Conservation (phyloP, 2,888 invertebrate genomes). For the Cantharis rufa region DNA sequence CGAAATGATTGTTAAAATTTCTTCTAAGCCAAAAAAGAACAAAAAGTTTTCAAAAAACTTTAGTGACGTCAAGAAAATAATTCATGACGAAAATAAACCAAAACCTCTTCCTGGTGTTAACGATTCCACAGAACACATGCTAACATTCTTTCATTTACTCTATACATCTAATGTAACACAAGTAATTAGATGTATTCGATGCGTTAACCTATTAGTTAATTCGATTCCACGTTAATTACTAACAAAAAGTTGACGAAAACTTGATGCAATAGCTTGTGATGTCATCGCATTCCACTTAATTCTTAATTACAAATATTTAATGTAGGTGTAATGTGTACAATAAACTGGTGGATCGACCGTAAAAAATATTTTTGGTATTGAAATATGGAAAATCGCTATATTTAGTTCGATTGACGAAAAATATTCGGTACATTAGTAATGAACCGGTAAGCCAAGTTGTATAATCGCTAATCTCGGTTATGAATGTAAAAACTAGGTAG, state of each 20-base stretch:
- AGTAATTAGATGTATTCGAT: neutral
- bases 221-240: neutral
- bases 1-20: neutral
- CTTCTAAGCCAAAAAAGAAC: neutral
- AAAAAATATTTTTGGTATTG: neutral
- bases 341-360: neutral
- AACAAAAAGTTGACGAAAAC: neutral
- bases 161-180: neutral
- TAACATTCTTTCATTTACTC: neutral
- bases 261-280: neutral
- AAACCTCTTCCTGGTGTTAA: slow-evolving; percentile 2
- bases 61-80: neutral
- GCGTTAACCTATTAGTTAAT: neutral
- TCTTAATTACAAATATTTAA: neutral
- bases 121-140: neutral
- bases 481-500: neutral
- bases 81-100: neutral
- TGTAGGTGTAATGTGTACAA: neutral
- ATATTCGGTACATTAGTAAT: neutral
- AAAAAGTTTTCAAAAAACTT: neutral
- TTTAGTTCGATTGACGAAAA: neutral
- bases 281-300: neutral
- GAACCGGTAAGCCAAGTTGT: neutral
- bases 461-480: neutral
- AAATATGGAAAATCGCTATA: neutral